Evolutionary conservation across 2,888 invertebrate genomes (phyloP).

Genomic region (Hylaea fasciaria): DNA sequence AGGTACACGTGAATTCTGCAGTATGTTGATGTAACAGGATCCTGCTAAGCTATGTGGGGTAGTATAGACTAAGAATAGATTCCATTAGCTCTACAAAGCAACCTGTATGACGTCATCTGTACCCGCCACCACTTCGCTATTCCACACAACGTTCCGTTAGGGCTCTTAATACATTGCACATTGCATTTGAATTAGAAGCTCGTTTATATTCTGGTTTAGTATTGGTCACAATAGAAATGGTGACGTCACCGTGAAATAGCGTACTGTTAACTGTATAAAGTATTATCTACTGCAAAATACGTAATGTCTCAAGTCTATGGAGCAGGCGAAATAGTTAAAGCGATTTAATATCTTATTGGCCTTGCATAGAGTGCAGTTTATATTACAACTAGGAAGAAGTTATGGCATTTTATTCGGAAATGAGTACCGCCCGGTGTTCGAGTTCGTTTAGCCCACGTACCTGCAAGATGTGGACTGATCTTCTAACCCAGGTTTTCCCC

Average conservation of each 20-base stretch:
- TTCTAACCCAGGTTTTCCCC: too few relatives aligned
- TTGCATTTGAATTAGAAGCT: not conserved
- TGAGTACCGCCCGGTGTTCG: too few relatives aligned
- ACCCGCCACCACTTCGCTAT: not conserved
- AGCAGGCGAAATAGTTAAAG: not conserved
- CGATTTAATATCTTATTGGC: too few relatives aligned
- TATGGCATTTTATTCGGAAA: too few relatives aligned
- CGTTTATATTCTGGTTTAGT: not conserved
- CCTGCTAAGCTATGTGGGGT: too few relatives aligned
- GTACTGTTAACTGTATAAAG: not conserved
- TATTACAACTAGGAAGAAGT: too few relatives aligned
- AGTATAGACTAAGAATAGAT: not conserved
- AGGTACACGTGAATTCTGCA: too few relatives aligned
- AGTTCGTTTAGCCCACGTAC: too few relatives aligned
- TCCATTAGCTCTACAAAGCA: not conserved
- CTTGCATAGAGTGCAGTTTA: too few relatives aligned
- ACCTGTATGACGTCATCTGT: conserved; percentile 1
- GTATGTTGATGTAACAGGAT: too few relatives aligned
- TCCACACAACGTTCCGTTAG: not conserved
- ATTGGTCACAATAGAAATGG: not conserved
- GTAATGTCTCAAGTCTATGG: not conserved
- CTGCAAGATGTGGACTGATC: too few relatives aligned
- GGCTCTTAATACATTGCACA: not conserved
- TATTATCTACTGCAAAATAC: not conserved
- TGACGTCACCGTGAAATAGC: not conserved